Evolutionary conservation across 2,888 invertebrate species (phyloP).

Genomic region (Drepanosiphum platanoidis): DNA sequence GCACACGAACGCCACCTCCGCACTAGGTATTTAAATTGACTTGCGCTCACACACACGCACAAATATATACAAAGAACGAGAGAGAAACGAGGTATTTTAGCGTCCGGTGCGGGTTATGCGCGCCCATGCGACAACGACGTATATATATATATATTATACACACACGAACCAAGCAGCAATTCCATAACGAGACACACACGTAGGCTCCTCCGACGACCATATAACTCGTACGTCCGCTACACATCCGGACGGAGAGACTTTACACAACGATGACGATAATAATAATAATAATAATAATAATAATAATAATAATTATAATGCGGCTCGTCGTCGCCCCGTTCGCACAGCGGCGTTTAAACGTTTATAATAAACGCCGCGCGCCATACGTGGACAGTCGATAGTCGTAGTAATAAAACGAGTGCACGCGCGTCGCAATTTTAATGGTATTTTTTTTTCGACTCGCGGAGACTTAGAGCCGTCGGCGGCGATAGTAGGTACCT

Average conservation of each 20-base stretch:
- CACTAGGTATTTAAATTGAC: constrained; percentile 30
- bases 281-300: neutral
- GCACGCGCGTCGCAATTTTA: neutral
- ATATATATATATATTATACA: no score
- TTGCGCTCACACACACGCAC: neutral
- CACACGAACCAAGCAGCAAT: constrained; percentile 8
- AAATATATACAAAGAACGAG: neutral
- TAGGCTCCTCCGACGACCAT: constrained; percentile 10
- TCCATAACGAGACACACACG: constrained; percentile 48
- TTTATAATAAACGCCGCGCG: neutral
- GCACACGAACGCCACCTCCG: constrained; percentile 35
- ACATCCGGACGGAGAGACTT: neutral
- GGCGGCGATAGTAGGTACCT: neutral
- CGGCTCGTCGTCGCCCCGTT: neutral
- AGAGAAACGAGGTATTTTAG: neutral
- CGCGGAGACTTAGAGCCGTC: neutral
- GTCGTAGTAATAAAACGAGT: neutral
- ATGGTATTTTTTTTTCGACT: neutral
- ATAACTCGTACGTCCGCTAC: neutral
- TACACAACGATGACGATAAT: neutral
- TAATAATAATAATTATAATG: neutral
- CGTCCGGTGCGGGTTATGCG: constrained; percentile 22
- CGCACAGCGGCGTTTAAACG: neutral
- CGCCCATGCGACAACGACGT: constrained; percentile 7
- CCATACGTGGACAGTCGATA: no score